A percentile compares a stretch with the other conserved stretches of the same genome.
phyloP scores from a whole-genome alignment of 2,797 vertebrate genomes.

The Scyliorhinus canicula region DNA sequence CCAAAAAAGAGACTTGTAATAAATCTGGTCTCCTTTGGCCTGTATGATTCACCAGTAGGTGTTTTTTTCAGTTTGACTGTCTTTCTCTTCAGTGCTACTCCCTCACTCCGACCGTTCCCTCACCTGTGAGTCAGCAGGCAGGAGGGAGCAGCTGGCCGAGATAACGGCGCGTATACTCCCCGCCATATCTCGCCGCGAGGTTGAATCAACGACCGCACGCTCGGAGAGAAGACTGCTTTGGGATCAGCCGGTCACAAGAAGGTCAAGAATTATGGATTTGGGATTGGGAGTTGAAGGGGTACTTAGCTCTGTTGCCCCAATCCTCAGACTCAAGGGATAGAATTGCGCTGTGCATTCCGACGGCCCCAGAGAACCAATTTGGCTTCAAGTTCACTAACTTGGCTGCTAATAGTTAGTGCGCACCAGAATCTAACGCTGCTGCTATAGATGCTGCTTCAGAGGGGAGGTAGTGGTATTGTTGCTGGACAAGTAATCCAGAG shows the following conservation, averaged over 20 bases:
- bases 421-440: too few relatives aligned
- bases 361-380: too few relatives aligned
- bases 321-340: too few relatives aligned
- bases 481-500: too few relatives aligned
- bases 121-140: neutral
- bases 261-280: neutral
- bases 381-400: neutral
- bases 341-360: neutral
- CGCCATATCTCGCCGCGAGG: neutral
- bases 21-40: neutral
- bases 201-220: neutral
- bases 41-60: neutral
- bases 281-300: too few relatives aligned
- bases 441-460: too few relatives aligned
- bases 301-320: too few relatives aligned
- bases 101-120: neutral
- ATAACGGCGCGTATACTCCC: neutral
- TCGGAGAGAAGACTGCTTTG: neutral
- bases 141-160: neutral
- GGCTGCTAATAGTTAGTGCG: neutral
- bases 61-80: neutral
- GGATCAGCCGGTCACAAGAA: neutral
- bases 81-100: neutral
- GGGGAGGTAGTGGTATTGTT: too few relatives aligned
- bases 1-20: neutral